Percentiles rank a stretch among this genome's conserved stretches.
Evolutionary conservation across 2,888 invertebrate species (phyloP).

Genomic region (Allolobophora icterica): DNA sequence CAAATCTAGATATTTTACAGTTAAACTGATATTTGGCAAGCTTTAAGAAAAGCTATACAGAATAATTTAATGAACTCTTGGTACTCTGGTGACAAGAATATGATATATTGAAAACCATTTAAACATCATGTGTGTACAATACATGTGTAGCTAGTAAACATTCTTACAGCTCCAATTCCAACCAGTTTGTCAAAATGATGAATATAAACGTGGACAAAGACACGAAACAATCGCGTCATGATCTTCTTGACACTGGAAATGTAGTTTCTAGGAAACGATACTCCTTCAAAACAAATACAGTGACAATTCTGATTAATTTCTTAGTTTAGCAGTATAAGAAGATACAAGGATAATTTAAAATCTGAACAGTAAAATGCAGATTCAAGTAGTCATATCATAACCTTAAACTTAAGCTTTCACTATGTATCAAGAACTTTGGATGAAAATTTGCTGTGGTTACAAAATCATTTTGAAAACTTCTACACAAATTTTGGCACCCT

Average conservation of each 20-base stretch:
- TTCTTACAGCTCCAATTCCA: constrained; percentile 53
- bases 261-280: constrained; percentile 87
- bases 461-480: too few species aligned
- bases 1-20: background rate
- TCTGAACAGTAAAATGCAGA: too few species aligned
- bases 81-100: background rate
- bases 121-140: background rate
- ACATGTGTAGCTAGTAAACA: background rate
- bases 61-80: background rate
- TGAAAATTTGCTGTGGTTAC: too few species aligned
- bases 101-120: background rate
- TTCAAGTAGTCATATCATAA: too few species aligned
- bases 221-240: constrained; percentile 82
- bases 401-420: too few species aligned
- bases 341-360: too few species aligned
- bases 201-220: constrained; percentile 92
- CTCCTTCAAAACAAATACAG: constrained; percentile 69
- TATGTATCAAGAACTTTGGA: too few species aligned
- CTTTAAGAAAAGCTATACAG: background rate
- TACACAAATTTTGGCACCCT: too few species aligned
- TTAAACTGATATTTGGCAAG: background rate
- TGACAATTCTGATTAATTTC: background rate
- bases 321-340: background rate
- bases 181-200: constrained; percentile 90
- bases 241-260: constrained; percentile 82